phyloP scores from a whole-genome alignment of 2,888 invertebrate genomes.

The Melikaiella ostensackeni region DNA sequence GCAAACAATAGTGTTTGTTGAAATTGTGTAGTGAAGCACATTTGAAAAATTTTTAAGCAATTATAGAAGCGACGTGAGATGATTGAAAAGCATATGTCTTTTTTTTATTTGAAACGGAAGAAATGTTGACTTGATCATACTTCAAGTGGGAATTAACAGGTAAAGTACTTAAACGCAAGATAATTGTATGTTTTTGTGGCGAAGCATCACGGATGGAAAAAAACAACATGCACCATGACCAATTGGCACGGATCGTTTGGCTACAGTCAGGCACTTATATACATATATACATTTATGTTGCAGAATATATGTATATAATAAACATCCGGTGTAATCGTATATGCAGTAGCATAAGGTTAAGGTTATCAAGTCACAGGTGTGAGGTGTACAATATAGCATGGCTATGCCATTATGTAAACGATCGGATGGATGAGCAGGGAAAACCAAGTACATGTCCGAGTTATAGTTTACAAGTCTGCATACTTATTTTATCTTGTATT shows the following conservation, averaged over 20 bases:
- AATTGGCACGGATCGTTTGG: constrained; percentile 30
- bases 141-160: constrained; percentile 25
- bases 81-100: neutral
- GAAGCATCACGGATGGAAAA: neutral
- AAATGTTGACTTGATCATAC: neutral
- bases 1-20: neutral
- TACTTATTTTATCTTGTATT: too few relatives aligned
- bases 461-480: too few relatives aligned
- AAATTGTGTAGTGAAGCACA: neutral
- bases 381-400: neutral
- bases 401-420: constrained; percentile 6
- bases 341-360: constrained; percentile 27
- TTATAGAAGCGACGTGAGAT: constrained; percentile 2
- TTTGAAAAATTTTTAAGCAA: neutral
- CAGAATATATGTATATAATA: neutral
- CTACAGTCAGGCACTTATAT: neutral
- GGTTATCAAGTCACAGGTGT: constrained; percentile 31
- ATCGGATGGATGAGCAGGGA: neutral
- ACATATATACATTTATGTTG: neutral
- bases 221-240: constrained; percentile 10
- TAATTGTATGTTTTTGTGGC: constrained; percentile 30
- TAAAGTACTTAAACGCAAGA: constrained; percentile 22
- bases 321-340: neutral
- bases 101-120: constrained; percentile 20
- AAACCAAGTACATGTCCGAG: too few relatives aligned